Evolutionary conservation across 1,140 invertebrate genomes (phyloP).

Genomic region (Heliconius eleuchia): DNA sequence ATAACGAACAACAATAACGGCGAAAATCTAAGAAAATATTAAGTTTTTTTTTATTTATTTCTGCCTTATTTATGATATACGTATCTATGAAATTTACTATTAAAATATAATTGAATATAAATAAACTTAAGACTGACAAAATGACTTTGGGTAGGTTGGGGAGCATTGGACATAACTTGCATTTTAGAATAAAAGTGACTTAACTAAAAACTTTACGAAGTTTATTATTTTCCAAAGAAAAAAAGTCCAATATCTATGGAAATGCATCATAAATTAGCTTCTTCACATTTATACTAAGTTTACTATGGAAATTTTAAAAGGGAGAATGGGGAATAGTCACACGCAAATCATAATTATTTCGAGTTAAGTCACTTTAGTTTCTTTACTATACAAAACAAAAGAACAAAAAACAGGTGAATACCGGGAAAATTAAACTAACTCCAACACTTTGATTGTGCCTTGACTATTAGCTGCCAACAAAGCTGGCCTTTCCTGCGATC

Average conservation of each 20-base stretch:
- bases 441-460: slow-evolving; percentile 94
- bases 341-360: neutral
- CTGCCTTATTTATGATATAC: neutral
- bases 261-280: neutral
- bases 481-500: slow-evolving; percentile 85
- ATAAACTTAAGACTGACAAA: neutral
- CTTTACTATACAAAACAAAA: neutral
- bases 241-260: neutral
- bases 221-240: neutral
- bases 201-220: neutral
- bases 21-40: slow-evolving; percentile 8
- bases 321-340: neutral
- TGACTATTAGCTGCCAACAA: slow-evolving; percentile 97
- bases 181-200: neutral
- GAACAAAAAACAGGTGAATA: neutral
- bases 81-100: neutral
- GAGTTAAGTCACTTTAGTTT: neutral
- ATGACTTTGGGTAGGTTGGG: neutral
- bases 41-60: neutral
- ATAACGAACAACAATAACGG: neutral
- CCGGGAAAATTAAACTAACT: slow-evolving; percentile 81
- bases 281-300: neutral
- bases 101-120: neutral
- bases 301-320: neutral
- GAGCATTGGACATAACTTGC: neutral